Evolutionary conservation across 2,797 vertebrate species (phyloP).

Genomic region (Sciaenops ocellatus): DNA sequence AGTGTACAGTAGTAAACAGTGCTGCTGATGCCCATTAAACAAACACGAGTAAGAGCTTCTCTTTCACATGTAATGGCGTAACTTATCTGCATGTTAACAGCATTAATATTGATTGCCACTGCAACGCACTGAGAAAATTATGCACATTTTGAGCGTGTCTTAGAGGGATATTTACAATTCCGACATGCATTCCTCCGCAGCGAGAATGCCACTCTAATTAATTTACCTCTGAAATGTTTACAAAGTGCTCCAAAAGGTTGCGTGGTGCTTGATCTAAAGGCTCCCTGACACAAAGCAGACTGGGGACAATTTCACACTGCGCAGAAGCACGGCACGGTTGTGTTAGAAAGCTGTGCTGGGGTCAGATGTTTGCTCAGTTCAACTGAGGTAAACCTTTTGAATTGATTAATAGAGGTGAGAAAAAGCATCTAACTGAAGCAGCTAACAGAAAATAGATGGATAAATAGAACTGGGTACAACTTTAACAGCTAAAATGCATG

Average conservation of each 20-base stretch:
- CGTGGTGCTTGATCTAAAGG: conserved; percentile 50
- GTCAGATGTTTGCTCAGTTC: conserved; percentile 1
- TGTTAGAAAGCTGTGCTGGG: neutral
- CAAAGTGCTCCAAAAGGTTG: conserved; percentile 47
- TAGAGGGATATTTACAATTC: conserved; percentile 35
- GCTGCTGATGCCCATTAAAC: conserved; percentile 52
- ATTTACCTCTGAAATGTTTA: conserved; percentile 47
- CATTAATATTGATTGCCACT: conserved; percentile 27
- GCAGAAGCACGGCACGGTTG: conserved; percentile 5
- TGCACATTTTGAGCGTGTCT: conserved; percentile 28
- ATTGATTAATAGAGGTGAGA: conserved; percentile 4
- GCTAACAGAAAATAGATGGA: neutral
- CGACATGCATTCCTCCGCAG: conserved; percentile 17
- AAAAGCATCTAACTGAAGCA: too few relatives aligned
- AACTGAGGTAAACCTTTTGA: neutral
- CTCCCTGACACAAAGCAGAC: conserved; percentile 54
- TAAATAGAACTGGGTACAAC: neutral
- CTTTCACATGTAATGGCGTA: conserved; percentile 12
- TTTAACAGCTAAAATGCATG: neutral
- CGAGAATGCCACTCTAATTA: conserved; percentile 58
- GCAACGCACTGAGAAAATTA: conserved; percentile 4
- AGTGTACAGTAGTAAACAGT: conserved; percentile 33
- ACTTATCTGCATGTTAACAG: conserved; percentile 19
- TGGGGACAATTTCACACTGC: conserved; percentile 41
- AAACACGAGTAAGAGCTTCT: conserved; percentile 29